Percentiles rank a stretch among this genome's conserved stretches.
Evolutionary conservation across 2,888 invertebrate species (phyloP).

Genomic region (Ornithoptera priamus): DNA sequence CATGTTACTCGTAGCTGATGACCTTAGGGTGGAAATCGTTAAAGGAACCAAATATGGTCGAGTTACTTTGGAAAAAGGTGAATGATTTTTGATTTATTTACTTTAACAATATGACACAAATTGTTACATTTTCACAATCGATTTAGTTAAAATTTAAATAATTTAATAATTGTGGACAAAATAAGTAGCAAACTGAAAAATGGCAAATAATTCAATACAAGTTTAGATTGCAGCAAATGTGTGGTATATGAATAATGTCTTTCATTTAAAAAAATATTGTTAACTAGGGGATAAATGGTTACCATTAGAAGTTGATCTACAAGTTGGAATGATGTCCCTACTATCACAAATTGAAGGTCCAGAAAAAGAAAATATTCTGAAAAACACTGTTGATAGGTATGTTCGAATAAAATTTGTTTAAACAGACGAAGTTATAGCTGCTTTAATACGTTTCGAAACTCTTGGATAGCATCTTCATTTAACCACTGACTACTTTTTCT

Average conservation of each 20-base stretch:
- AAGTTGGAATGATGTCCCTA: conserved; percentile 52
- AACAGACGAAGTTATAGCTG: not conserved
- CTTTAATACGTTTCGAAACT: not conserved
- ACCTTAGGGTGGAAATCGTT: conserved; percentile 81
- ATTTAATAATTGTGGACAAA: too few relatives aligned
- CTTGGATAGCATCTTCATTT: too few relatives aligned
- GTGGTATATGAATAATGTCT: not conserved
- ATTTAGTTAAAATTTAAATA: too few relatives aligned
- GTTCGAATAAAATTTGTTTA: not conserved
- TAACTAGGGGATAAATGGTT: conserved; percentile 56
- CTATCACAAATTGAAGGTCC: conserved; percentile 59
- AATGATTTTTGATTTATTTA: not conserved
- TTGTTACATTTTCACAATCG: too few relatives aligned
- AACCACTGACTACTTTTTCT: too few relatives aligned
- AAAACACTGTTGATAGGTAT: conserved; percentile 61
- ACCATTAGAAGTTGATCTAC: conserved; percentile 49
- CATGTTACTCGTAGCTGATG: conserved; percentile 86
- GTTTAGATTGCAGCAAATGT: too few relatives aligned
- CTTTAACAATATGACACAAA: too few relatives aligned
- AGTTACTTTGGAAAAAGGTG: conserved; percentile 43
- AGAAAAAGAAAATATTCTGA: conserved; percentile 29
- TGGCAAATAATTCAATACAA: too few relatives aligned
- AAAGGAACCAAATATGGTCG: conserved; percentile 63
- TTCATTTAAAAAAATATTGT: not conserved
- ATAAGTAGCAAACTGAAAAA: too few relatives aligned